Evolutionary conservation across 1,140 invertebrate species (phyloP), one percentile per base, ranked within the genome.

Genomic region (Scaptomyza graminum): DNA sequence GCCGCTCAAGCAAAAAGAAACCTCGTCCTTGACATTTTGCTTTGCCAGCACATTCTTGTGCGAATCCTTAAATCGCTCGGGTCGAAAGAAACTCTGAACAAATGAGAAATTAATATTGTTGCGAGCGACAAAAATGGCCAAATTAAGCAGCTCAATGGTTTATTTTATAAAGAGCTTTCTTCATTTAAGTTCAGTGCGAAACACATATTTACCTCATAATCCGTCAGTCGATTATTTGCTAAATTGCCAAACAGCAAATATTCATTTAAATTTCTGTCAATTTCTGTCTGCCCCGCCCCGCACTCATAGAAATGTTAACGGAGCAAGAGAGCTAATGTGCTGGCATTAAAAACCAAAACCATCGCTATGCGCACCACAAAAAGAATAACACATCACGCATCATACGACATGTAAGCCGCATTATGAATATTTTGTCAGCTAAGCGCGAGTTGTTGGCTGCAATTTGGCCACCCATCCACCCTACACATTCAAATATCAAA

Each of bases 371-470:
- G 31, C 7, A 41, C 69, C 81, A 54, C 74, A 85, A 88, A 87
- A 87, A 88, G 83, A 88, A 88, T 87, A 82, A 64, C 82, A 79
- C 83, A 87, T 82, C 83, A 79, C 78, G 67, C 75, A 87, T 88
- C 75, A 87, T 88, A 70, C 82, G 82, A 88, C 83, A 87, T 88
- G 83, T 76, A 64, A 88, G 82, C 82, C 83, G 82, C 82, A 88
- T 87, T 87, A 87, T 87, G 82, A 88, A 87, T 85, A 85, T 85
- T 87, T 85, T 78, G 81, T 87, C 77, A 68, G 76, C 76, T 74
- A 60, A 72, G 71, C 64, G 66, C 65, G 56, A 56, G 22, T 59
- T 47, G n/a, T n/a, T n/a, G 56, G 39, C 46, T 76, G 52, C 66
- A 62, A 46, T 50, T 63, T 69, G 46, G 28, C 37, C 3, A 34